phyloP scores from a whole-genome alignment of 2,888 invertebrate species.

The Empis stercorea region DNA sequence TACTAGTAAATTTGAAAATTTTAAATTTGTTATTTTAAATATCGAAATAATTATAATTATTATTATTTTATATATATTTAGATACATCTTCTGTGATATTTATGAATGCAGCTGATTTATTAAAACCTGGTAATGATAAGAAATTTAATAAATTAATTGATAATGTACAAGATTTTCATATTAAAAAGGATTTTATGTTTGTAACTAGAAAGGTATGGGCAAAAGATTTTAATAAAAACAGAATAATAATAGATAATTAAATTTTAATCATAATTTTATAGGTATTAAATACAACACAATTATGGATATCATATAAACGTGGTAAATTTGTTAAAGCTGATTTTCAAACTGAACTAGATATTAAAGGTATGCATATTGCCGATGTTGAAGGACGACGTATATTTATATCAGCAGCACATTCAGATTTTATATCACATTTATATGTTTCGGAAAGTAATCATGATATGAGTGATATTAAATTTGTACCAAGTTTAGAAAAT shows the following conservation, averaged over 20 bases:
- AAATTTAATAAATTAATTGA: conserved; percentile 38
- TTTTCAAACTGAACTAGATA: conserved; percentile 56
- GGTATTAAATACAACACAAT: conserved; percentile 40
- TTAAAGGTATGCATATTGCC: conserved; percentile 56
- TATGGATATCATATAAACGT: conserved; percentile 66
- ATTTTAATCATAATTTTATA: background rate
- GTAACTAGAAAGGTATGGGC: conserved; percentile 52
- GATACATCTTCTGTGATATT: conserved; percentile 19
- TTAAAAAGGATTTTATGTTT: conserved; percentile 75
- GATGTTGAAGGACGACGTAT: conserved; percentile 71
- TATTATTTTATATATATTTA: conserved; percentile 5
- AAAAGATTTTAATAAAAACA: too few species aligned
- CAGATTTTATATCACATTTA: conserved; percentile 56
- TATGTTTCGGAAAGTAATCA: conserved; percentile 65
- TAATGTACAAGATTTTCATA: conserved; percentile 67
- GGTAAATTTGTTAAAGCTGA: conserved; percentile 56
- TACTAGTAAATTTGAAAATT: conserved; percentile 32
- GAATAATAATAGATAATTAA: background rate
- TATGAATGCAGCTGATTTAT: conserved; percentile 17
- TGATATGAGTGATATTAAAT: conserved; percentile 51
- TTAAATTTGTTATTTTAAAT: background rate
- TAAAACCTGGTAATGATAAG: conserved; percentile 11
- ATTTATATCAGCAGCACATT: conserved; percentile 71
- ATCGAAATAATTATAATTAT: background rate
- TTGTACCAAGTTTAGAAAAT: conserved; percentile 64